Base-by-base conservation (phyloP, 2,113 vertebrate genomes). In the Malurus alboscapulatus region DNA sequence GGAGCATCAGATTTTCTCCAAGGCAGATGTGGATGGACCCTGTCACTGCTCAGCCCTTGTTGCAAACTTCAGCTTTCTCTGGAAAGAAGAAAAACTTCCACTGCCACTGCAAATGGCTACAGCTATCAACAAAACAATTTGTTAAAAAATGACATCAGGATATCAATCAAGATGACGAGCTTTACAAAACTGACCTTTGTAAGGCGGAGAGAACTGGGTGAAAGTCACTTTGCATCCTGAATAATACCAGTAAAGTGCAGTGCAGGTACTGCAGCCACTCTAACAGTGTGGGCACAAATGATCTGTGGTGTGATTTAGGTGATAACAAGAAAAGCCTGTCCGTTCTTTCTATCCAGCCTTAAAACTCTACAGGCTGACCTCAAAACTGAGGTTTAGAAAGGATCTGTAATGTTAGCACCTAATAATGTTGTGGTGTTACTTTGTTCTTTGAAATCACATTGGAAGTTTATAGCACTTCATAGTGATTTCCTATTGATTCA, bases 131-230 rank as follows among this genome's bases (percentile, higher is more conserved):
- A 95, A 87, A 96, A 72, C 45, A 82, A 94, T 97, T 90, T 92
- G 82, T 96, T 21, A 90, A 72, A 51, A 90, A 83, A 83, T 89
- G 82, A 94, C 77, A 81, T 92, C 74, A 77, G 91, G 86, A 47
- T 94, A 97, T 97, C 96, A 92, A 96, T 98, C 97, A 97, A 91
- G 19, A n/a, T 97, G 94, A 96, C 96, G 97, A 53, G 55, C 88
- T 95, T 87, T 95, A 88, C 71, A 87, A 76, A 93, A 55, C 54
- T 92, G 78, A 94, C 85, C 90, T 96, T 94, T 83, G 36, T 66
- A 75, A 90, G 65, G 45, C 75, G 71, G 36, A 67, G 32, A 66
- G 42, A 90, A 50, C 12, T 5, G 21, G 16, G 47, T 72, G 44
- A 61, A 65, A 71, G 73, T 94, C 74, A 73, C 47, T 91, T 86